Conservation (phyloP, 2,888 invertebrate genomes). For the Volucella inanis region DNA sequence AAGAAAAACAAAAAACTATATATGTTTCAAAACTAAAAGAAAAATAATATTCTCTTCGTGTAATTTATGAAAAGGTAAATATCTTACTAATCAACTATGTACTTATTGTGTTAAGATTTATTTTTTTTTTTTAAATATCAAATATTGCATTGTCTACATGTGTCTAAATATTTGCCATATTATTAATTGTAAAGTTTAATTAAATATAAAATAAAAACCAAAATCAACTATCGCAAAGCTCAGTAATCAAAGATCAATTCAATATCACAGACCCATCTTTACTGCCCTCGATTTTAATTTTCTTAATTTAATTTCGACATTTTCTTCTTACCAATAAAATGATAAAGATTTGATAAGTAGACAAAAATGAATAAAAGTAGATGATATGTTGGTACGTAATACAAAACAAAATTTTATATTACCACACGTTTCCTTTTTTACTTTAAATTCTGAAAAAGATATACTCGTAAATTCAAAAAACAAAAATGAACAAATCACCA, state of each 20-base stretch:
- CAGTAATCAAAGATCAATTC: slow-evolving; percentile 62
- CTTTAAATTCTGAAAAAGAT: slow-evolving; percentile 14
- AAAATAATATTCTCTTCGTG: slow-evolving; percentile 60
- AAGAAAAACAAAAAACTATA: slow-evolving; percentile 65
- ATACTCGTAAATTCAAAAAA: slow-evolving; percentile 6
- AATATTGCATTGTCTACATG: slow-evolving; percentile 72
- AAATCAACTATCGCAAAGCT: not conserved
- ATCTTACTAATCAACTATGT: slow-evolving; percentile 51
- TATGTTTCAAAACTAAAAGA: slow-evolving; percentile 69
- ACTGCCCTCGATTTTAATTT: slow-evolving; percentile 34
- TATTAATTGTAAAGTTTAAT: slow-evolving; percentile 59
- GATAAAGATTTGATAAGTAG: slow-evolving; percentile 48
- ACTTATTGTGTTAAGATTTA: slow-evolving; percentile 64
- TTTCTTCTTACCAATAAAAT: not conserved
- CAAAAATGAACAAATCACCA: slow-evolving; percentile 47
- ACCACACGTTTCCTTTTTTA: slow-evolving; percentile 35
- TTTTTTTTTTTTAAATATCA: slow-evolving; percentile 30
- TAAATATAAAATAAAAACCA: slow-evolving; percentile 6
- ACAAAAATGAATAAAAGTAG: slow-evolving; percentile 38
- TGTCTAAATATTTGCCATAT: slow-evolving; percentile 72
- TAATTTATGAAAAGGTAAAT: slow-evolving; percentile 39
- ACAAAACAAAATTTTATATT: slow-evolving; percentile 33
- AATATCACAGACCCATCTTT: slow-evolving; percentile 45
- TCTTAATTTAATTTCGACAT: slow-evolving; percentile 16
- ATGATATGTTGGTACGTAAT: not conserved